Base-by-base conservation (phyloP, 2,113 vertebrate genomes). In the Ctenodactylus gundi region DNA sequence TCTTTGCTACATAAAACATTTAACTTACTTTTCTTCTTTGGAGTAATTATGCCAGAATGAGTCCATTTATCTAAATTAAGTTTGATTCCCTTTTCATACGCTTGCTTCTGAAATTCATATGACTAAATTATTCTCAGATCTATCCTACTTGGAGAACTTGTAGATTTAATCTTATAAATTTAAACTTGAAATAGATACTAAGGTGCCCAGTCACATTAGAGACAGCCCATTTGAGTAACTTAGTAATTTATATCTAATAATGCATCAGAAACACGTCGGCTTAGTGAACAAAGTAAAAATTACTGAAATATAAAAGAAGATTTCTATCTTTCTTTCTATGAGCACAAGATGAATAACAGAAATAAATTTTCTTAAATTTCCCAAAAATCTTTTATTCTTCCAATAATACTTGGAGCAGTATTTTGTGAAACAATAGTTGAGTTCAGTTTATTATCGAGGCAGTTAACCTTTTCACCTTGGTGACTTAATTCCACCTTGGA, bases 61-160 rank as follows among this genome's bases (percentile, higher is more conserved):
- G 44, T 77, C 31, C 51, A 96, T 94, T 94, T 85, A 90, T 92
- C 92, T 88, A 82, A 96, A 95, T 97, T 92, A 95, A 94, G 88
- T 96, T 90, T 93, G 95, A 96, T 90, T 85, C n/a, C 73, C 31
- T 93, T 90, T 17, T 72, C 88, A 95, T 91, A 95, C 51, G 75
- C 76, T 77, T 88, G 23, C 39, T 6, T 87, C 62, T 93, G 57
- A 95, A 96, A 78, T 87, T 92, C 11, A 57, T 95, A 41, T 86
- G 86, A 44, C 65, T 91, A 17, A 72, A 84, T 85, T 88, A 10
- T 57, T 93, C 44, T 88, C 44, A 78, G 20, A 94, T 93, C 85
- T 93, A 58, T 77, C 70, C 68, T 91, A 67, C 34, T 87, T 90
- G 21, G 44, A 95, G 23, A 95, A 92, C 90, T 62, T 93, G 73